A percentile compares a stretch with the other conserved stretches of the same genome.
These are phyloP conservation scores for Rhodophaea formosa DNA, from an alignment of 2,888 invertebrate genomes.

Conservation along the genomic window DNA sequence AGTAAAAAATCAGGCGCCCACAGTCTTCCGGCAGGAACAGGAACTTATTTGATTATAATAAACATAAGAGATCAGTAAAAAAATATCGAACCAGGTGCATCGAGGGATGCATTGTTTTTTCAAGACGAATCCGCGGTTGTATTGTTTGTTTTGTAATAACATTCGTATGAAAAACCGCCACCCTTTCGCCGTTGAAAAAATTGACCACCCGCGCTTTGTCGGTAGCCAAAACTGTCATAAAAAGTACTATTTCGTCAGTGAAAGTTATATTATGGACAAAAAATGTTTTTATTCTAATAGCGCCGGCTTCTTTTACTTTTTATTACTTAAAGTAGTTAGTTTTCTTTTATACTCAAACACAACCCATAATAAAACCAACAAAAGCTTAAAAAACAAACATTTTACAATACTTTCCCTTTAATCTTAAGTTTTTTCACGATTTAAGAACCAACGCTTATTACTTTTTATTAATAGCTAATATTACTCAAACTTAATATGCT, in stretches of 20 bases:
- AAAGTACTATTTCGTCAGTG: constrained; percentile 56
- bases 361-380: constrained; percentile 10
- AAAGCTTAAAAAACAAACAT: not conserved
- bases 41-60: constrained; percentile 79
- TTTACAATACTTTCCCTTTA: not conserved
- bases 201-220: constrained; percentile 44
- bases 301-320: constrained; percentile 34
- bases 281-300: constrained; percentile 24
- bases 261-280: constrained; percentile 50
- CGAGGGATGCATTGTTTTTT: constrained; percentile 58
- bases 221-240: constrained; percentile 48
- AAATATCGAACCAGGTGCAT: constrained; percentile 71
- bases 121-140: constrained; percentile 34
- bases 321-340: constrained; percentile 20
- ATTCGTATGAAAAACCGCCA: constrained; percentile 37
- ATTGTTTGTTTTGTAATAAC: constrained; percentile 67
- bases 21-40: constrained; percentile 76
- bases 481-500: not conserved
- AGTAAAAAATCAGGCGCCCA: constrained; percentile 64
- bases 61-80: constrained; percentile 63
- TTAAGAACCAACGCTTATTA: no score
- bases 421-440: no score
- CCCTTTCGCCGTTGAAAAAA: constrained; percentile 53
- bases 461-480: no score
- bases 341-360: constrained; percentile 25